These are phyloP conservation scores for Drosophila athabasca DNA, from an alignment of 1,140 invertebrate genomes.

Conservation along the genomic window DNA sequence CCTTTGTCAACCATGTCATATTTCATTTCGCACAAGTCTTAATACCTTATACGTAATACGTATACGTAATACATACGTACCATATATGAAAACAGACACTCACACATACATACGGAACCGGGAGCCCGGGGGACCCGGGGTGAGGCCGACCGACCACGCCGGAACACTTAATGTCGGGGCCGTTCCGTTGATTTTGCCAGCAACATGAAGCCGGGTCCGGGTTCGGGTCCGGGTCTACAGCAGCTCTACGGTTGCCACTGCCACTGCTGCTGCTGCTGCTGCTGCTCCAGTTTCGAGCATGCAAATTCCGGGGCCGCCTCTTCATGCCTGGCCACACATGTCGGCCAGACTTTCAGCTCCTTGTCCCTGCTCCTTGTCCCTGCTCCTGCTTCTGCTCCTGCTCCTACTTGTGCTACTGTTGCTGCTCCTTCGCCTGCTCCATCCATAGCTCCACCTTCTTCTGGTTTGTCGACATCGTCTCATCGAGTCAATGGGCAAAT, in stretches of 20 bases:
- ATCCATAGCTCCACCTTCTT: constrained; percentile 9
- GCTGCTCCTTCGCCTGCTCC: not conserved
- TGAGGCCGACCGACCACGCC: constrained; percentile 11
- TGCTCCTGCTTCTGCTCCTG: no score
- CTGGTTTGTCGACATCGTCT: constrained; percentile 51
- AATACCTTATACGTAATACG: constrained; percentile 62
- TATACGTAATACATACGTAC: constrained; percentile 25
- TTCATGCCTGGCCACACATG: constrained; percentile 80
- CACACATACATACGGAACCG: constrained; percentile 1
- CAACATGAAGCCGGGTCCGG: constrained; percentile 28
- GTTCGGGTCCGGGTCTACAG: not conserved
- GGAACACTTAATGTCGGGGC: constrained; percentile 66
- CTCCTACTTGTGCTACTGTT: no score
- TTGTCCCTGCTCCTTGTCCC: not conserved
- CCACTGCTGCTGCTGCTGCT: constrained; percentile 11
- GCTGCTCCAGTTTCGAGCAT: constrained; percentile 63
- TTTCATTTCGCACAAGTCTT: constrained; percentile 75
- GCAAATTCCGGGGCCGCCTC: constrained; percentile 75
- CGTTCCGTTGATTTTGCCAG: constrained; percentile 64
- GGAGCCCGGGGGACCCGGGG: not conserved
- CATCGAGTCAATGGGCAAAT: constrained; percentile 80
- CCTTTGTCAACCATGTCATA: constrained; percentile 79
- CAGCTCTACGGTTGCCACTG: not conserved
- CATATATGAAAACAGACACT: constrained; percentile 14
- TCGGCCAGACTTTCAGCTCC: constrained; percentile 48